Evolutionary conservation across 2,113 vertebrate genomes (phyloP), one percentile per base, ranked within the genome.

Genomic region (Thermophis baileyi): DNA sequence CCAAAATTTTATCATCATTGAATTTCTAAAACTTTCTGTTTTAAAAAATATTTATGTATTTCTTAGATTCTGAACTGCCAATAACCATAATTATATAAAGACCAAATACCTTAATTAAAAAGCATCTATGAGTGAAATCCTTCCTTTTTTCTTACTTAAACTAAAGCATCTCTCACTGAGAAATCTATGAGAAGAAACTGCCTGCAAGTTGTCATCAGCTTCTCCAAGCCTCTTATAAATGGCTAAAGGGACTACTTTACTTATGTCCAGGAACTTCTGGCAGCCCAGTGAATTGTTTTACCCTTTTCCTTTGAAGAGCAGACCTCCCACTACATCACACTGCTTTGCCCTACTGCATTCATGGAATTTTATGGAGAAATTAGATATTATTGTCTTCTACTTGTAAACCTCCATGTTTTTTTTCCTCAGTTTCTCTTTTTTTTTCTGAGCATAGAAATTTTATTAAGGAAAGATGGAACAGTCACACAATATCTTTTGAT

Each of bases 211-310:
- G 53, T n/a, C n/a, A 3, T 94, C 4, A 94, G 96, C 92, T 95
- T 95, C 95, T 89, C 46, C 95, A 87, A 96, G 95, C 95, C 96
- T 97, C 96, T 97, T 97, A 96, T 96, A 96, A 96, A 91, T 97
- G 96, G 96, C 96, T 97, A 97, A 96, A 94, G 86, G 35, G 18
- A 4, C n/a, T 47, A 50, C 18, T 53, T 89, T 85, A 92, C 25
- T 40, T 85, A 47, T 6, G 8, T 30, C 27, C 46, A 60, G 74
- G 46, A 20, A 27, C n/a, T 49, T 90, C 20, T 85, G 54, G 57
- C 4, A 12, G 89, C 9, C 44, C 40, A 89, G 18, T 30, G 16
- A 92, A 85, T 25, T n/a, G 27, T 87, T 50, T 85, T 89, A 88
- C 25, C 40, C 85, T 47, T 22, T 35, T 6, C 1, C 24, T 88